phyloP scores from a whole-genome alignment of 2,888 invertebrate species.

The Lobophora halterata region DNA sequence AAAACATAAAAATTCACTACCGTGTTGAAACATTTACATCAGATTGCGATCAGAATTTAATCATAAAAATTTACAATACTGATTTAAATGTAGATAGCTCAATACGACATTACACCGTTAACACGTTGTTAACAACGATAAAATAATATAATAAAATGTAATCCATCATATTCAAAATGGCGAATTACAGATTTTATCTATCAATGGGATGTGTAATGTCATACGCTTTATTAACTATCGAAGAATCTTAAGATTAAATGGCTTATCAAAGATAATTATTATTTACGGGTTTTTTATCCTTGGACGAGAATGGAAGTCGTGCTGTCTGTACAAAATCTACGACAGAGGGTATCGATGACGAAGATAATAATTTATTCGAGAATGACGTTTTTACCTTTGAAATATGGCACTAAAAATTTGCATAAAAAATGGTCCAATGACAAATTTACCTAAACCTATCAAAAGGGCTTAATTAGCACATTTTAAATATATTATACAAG shows the following conservation, averaged over 20 bases:
- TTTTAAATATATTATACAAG: too few relatives aligned
- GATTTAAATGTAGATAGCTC: slow-evolving; percentile 14
- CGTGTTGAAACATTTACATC: slow-evolving; percentile 7
- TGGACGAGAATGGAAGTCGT: too few relatives aligned
- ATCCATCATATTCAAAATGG: slow-evolving; percentile 8
- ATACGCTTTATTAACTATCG: slow-evolving; percentile 6
- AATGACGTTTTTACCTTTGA: too few relatives aligned
- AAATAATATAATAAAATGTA: slow-evolving; percentile 3
- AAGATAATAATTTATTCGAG: too few relatives aligned
- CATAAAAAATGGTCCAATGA: too few relatives aligned
- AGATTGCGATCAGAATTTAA: slow-evolving; percentile 14
- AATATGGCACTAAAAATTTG: too few relatives aligned
- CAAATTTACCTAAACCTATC: too few relatives aligned
- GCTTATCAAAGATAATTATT: neutral
- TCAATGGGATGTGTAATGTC: slow-evolving; percentile 6
- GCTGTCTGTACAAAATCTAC: too few relatives aligned
- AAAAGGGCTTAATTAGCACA: too few relatives aligned
- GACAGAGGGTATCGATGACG: too few relatives aligned
- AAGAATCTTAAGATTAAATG: neutral
- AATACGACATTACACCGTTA: slow-evolving; percentile 7
- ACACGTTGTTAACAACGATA: slow-evolving; percentile 16
- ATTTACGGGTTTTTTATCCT: too few relatives aligned
- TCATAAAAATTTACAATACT: slow-evolving; percentile 17
- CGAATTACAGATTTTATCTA: slow-evolving; percentile 14
- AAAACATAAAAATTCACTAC: slow-evolving; percentile 15